Evolutionary conservation across 2,888 invertebrate genomes (phyloP), one percentile per base, ranked within the genome.

Genomic region (Thalpophila matura): DNA sequence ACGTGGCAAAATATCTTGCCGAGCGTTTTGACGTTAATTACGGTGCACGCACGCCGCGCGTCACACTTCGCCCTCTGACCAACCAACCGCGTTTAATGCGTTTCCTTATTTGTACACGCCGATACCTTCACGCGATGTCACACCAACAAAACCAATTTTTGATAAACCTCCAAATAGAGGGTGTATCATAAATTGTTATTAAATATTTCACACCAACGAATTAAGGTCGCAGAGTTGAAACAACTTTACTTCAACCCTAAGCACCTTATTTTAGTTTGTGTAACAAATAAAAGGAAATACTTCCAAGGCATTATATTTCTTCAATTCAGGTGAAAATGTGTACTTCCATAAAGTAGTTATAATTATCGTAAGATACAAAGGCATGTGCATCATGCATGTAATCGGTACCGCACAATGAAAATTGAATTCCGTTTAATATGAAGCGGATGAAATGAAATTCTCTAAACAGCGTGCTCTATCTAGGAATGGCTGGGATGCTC

Each of bases 401-500:
- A 83, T 84, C 78, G 81, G 74, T 72, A 75, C 76, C 65, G 77
- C 68, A 82, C 81, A 85, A 82, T 88, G 86, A 88, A 89, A 89
- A 90, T 89, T 86, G 83, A 86, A 90, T 90, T 90, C 85, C 85
- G 78, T 86, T 88, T 89, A 89, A 90, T 90, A 86, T 87, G 80
- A 85, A 83, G 81, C 82, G 85, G 80, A 84, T 85, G 84, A 88
- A 91, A 91, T 91, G 79, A 89, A 91, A 91, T 91, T 92, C 89
- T 88, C 87, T 86, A 81, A 87, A 87, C 86, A 88, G 89, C 90
- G 88, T 91, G 89, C 90, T 87, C 86, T 90, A 91, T 91, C 90
- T 86, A 81, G 84, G 82, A 86, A 88, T 88, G 81, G 86, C 75
- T 79, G 82, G 81, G 83, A 86, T 88, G 86, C 81, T 82, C 80